Base-by-base conservation (phyloP, 2,888 invertebrate genomes). In the Monoplex corrugatus region DNA sequence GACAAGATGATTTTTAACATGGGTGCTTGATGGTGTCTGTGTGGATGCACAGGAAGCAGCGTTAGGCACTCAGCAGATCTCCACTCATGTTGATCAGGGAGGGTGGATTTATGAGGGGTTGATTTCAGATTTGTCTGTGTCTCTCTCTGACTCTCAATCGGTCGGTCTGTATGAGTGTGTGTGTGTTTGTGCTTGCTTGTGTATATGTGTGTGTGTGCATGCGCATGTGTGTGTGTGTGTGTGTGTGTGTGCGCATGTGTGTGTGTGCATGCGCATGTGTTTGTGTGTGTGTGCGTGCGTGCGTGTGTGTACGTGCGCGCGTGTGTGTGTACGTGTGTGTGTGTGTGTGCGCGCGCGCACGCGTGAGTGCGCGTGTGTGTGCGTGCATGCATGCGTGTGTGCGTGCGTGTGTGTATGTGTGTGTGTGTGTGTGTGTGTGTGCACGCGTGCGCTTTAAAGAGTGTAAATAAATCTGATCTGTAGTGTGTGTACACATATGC, bases 201-300 rank as follows among this genome's bases (percentile, higher is more conserved):
- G 72, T 32, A 35, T 75, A 35, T 32, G 72, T 75, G 72, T 32
- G 72, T 75, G 72, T 23, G 72, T 75, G 72, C 6, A 3, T 75
- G 72, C 6, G 72, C 35, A 35, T 32, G 72, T 35, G 72, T 75
- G 72, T 75, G 72, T 75, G 72, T 75, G 72, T 75, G 72, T 75
- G 72, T 75, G 72, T 75, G 72, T 75, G 72, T 75, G 72, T 75
- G 72, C 35, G 72, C 35, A 35, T 75, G 72, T 75, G 72, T 75
- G 72, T 75, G 72, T 75, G 72, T 75, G 72, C 35, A 40, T 78
- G 40, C 40, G 38, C 40, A 19, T 78, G 40, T 78, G 78, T 78
- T 38, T 40, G 78, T 40, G 40, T 40, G 78, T 19, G 19, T 38
- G 38, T 38, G 19, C 13, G 16, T 78, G 78, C 35, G 40, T 38